A percentile compares a stretch with the other conserved stretches of the same genome.
Conservation (phyloP, 2,888 invertebrate species). For the Brenthis daphne region DNA sequence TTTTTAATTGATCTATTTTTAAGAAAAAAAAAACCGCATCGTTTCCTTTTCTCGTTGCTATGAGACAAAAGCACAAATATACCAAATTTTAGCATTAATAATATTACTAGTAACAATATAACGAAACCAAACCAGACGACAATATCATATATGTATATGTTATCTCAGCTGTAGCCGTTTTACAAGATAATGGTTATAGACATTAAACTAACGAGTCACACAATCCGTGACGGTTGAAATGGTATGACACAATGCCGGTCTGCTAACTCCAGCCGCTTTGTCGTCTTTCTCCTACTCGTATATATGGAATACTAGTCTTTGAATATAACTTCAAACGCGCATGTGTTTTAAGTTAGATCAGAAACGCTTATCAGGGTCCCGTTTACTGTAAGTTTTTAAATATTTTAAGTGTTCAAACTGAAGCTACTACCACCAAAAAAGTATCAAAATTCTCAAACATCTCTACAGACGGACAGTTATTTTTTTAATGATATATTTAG, state of each 20-base stretch:
- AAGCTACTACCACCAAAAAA: too few species aligned
- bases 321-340: slow-evolving; percentile 3
- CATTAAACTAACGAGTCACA: slow-evolving; percentile 31
- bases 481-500: too few species aligned
- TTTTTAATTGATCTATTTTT: too few species aligned
- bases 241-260: slow-evolving; percentile 18
- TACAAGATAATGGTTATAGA: slow-evolving; percentile 26
- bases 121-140: neutral
- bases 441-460: too few species aligned
- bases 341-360: too few species aligned
- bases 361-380: too few species aligned
- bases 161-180: slow-evolving; percentile 11
- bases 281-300: slow-evolving; percentile 21
- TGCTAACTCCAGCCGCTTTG: slow-evolving; percentile 8
- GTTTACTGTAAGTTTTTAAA: too few species aligned
- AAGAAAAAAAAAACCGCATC: too few species aligned
- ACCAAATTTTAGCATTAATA: neutral
- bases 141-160: neutral
- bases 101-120: neutral
- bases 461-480: too few species aligned
- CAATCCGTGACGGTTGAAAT: slow-evolving; percentile 28
- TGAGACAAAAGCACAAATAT: too few species aligned
- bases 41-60: too few species aligned
- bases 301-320: neutral
- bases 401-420: too few species aligned